phyloP scores from a whole-genome alignment of 2,113 vertebrate species.

The Micromys minutus region DNA sequence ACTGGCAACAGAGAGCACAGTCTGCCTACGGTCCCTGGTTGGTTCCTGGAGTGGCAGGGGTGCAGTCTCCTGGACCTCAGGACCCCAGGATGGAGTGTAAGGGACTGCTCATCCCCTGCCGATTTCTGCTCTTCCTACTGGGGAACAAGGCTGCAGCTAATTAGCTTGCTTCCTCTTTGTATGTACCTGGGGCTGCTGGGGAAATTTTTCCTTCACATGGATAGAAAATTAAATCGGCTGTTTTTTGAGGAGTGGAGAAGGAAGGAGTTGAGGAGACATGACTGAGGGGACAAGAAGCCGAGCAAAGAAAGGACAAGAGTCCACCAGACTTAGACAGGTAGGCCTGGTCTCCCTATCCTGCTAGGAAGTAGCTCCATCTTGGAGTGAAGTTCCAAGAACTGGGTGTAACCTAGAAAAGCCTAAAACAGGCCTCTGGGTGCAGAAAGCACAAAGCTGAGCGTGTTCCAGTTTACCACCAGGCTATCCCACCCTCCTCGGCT shows the following conservation, averaged over 20 bases:
- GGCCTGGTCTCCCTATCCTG: not conserved
- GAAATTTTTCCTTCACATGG: conserved; percentile 45
- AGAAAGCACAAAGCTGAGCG: not conserved
- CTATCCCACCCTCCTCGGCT: fast-evolving
- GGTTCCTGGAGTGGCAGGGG: not conserved
- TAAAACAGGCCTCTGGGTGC: not conserved
- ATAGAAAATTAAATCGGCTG: conserved; percentile 64
- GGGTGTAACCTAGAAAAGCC: not conserved
- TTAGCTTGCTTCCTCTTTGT: conserved; percentile 49
- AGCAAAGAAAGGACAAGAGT: not conserved
- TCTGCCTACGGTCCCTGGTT: not conserved
- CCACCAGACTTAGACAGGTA: not conserved
- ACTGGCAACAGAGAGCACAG: not conserved
- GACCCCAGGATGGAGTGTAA: fast-evolving
- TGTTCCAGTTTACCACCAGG: fast-evolving
- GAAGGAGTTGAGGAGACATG: not conserved
- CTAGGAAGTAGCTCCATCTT: not conserved
- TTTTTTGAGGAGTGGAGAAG: not conserved
- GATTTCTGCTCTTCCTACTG: not conserved
- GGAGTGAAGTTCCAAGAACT: not conserved
- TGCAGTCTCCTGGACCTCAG: not conserved
- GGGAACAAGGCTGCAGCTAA: conserved; percentile 47
- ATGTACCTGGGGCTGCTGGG: conserved; percentile 47
- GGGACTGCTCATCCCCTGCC: not conserved
- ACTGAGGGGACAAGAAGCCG: not conserved